Conservation (phyloP, 2,797 vertebrate species). For the Gymnocypris eckloni region DNA sequence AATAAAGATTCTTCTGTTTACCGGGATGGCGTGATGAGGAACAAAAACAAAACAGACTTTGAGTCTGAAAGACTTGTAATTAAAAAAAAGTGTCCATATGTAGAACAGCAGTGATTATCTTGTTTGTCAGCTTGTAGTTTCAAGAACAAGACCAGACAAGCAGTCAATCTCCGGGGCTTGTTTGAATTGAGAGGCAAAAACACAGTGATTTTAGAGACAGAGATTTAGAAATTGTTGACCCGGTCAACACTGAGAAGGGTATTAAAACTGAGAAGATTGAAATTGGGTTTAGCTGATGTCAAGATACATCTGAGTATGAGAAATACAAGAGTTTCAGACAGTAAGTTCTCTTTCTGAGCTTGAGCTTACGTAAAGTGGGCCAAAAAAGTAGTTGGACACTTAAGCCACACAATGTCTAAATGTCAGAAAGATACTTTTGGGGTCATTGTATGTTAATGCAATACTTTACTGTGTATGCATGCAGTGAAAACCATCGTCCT, state of each 20-base stretch:
- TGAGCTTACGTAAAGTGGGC: background rate
- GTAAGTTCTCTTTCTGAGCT: background rate
- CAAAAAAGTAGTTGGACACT: background rate
- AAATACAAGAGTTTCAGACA: constrained; percentile 19
- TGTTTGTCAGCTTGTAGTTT: constrained; percentile 72
- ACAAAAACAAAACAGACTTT: constrained; percentile 32
- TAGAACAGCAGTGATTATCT: constrained; percentile 75
- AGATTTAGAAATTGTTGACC: constrained; percentile 51
- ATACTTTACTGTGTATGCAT: background rate
- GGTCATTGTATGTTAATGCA: constrained; percentile 1
- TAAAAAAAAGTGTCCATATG: constrained; percentile 73
- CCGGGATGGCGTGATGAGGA: constrained; percentile 21
- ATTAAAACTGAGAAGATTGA: constrained; percentile 48
- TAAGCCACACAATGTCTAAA: constrained; percentile 7
- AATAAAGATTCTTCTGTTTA: constrained; percentile 9
- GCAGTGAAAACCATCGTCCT: background rate
- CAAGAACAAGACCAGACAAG: constrained; percentile 51
- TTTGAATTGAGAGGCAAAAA: constrained; percentile 36
- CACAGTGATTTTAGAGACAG: constrained; percentile 36
- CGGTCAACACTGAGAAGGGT: constrained; percentile 30
- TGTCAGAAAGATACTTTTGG: background rate
- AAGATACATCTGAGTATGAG: constrained; percentile 3
- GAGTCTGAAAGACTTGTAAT: constrained; percentile 62
- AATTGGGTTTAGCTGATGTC: constrained; percentile 33
- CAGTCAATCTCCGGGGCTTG: constrained; percentile 44